Base-by-base conservation (phyloP, 2,113 vertebrate species). In the Azemiops feae region DNA sequence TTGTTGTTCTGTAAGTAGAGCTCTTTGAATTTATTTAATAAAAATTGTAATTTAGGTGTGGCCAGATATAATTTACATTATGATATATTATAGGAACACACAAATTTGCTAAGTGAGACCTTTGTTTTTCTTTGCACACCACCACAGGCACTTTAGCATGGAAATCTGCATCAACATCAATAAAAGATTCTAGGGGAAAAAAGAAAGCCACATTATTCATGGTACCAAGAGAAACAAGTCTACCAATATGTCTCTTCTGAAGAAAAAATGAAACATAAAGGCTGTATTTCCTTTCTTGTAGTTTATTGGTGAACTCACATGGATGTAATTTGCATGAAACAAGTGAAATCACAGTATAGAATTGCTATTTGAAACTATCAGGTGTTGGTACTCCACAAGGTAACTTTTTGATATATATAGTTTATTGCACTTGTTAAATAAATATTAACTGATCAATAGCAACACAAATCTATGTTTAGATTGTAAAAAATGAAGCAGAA, bases 131-230 rank as follows among this genome's bases (percentile, higher is more conserved):
- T 98, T 96, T 98, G 97, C 99, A 99, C 90, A 99, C 97, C 95
- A 99, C 98, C 94, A 99, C 98, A 16, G 99, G 99, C 69, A 99
- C 97, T 96, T 99, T 98, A 94, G 98, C 98, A 96, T 99, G 99
- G 97, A 99, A 99, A 97, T 99, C 99, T 39, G 98, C 98, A 95
- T 99, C 98, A 97, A 99, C 97, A 92, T 98, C 98, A 86, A 94
- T 94, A 95, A 98, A 99, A 93, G 98, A 97, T 90, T 98, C 99
- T 99, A 97, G 45, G 58, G 85, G 91, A 95, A 89, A 95, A 94
- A 74, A 91, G 95, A 95, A 95, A 95, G 60, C 1, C 55, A 94
- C 0, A 4, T 95, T 96, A 96, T 93, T 81, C 20, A 95, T 0
- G 2, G 60, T 93, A 94, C 85, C 91, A 45, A 93, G 45, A 64